Evolutionary conservation across 1,140 invertebrate genomes (phyloP), one percentile per base, ranked within the genome.

Genomic region (Bombus cullumanus): DNA sequence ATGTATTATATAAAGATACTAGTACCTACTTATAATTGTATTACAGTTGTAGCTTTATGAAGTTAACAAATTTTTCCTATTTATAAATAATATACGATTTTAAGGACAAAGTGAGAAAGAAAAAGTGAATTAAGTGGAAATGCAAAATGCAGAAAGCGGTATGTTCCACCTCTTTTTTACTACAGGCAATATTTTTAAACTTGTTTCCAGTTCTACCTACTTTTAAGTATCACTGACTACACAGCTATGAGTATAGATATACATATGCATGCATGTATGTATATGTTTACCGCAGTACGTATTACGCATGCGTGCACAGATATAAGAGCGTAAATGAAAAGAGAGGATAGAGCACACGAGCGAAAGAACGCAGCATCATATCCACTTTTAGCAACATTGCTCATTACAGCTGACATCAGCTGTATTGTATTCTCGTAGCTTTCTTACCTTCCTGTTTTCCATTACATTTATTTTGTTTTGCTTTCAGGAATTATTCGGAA

Each of bases 381-480:
- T 87, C 90, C 77, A 86, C 88, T 92, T 94, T 94, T 93, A 94
- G 92, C 91, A 86, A 73, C 86, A 83, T 81, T 86, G 73, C 82
- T 88, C 83, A 82, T 81, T 73, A 87, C 81, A 85, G 76, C 87
- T 94, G 93, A 94, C 92, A 94, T 94, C 94, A 94, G 93, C 92
- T 92, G 92, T 92, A 91, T 89, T 88, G 88, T 77, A 86, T 86
- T 86, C 86, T 89, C 3, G 15, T 90, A 86, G 88, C 83, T 90
- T 88, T 76, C 57, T 62, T 80, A 57, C 47, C 37, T 79, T 64
- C n/a, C 72, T 31, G 39, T 39, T 80, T 39, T 62, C 39, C 28
- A n/a, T n/a, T 31, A 9, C 9, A 31, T 25, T 22, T 39, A 12
- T 34, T 72, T 41, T 71, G 2, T 78, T 53, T 31, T 18, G 18